phyloP scores from a whole-genome alignment of 2,797 vertebrate genomes.

The Argya squamiceps region DNA sequence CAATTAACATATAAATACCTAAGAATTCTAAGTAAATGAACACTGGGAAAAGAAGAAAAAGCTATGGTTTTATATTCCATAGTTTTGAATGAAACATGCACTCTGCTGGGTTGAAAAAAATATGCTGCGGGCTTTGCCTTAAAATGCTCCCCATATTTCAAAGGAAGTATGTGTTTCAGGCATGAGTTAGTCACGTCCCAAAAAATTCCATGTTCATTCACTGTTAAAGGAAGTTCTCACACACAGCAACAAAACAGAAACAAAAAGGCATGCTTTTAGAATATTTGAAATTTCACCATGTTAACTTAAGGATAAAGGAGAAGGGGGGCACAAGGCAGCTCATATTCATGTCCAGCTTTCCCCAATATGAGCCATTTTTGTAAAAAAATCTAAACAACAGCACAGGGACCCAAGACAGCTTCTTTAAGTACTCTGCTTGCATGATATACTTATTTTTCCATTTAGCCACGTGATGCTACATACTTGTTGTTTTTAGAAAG shows the following conservation, averaged over 20 bases:
- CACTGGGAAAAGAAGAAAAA: not conserved
- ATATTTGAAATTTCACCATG: not conserved
- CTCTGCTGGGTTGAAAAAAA: not conserved
- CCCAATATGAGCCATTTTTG: not conserved
- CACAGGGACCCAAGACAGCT: not conserved
- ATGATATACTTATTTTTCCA: not conserved
- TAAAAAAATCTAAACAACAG: not conserved
- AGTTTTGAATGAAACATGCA: not conserved
- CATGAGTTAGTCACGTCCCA: not conserved
- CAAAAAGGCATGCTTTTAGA: not conserved
- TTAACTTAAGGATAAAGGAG: not conserved
- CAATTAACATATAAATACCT: not conserved
- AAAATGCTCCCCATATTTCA: not conserved
- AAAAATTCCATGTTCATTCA: not conserved
- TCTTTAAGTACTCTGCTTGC: not conserved
- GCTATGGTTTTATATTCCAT: not conserved
- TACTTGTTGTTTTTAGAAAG: not conserved
- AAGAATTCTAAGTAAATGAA: not conserved
- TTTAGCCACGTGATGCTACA: not conserved
- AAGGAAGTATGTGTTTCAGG: not conserved
- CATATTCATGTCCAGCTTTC: not conserved
- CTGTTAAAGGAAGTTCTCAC: not conserved
- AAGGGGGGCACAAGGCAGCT: not conserved
- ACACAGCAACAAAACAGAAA: not conserved
- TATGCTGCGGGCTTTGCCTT: not conserved